phyloP scores from a whole-genome alignment of 1,140 invertebrate species.

The Drosophila guanche region DNA sequence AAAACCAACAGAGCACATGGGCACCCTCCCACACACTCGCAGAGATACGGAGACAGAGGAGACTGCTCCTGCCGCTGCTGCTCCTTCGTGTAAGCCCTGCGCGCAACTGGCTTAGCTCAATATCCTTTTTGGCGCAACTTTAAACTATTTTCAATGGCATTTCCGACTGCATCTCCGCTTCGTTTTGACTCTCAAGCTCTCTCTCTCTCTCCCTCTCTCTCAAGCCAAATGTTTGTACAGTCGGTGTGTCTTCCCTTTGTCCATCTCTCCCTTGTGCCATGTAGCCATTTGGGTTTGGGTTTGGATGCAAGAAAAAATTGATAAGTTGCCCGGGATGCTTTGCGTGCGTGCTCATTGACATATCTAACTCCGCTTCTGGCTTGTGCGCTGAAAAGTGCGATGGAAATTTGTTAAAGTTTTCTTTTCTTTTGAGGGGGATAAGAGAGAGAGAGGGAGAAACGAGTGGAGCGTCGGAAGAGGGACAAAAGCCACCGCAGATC shows the following conservation, averaged over 20 bases:
- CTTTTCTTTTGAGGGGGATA: slow-evolving; percentile 12
- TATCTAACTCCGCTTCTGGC: slow-evolving; percentile 29
- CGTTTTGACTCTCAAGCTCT: slow-evolving; percentile 61
- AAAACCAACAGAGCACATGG: slow-evolving; percentile 57
- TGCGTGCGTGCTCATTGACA: slow-evolving; percentile 57
- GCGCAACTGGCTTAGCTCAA: slow-evolving; percentile 77
- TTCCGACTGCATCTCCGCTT: slow-evolving; percentile 66
- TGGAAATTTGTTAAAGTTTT: slow-evolving; percentile 53
- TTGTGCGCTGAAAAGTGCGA: slow-evolving; percentile 45
- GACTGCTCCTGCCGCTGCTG: no score
- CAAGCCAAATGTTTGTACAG: slow-evolving; percentile 65
- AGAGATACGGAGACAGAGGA: slow-evolving; percentile 1
- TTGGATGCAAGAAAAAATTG: slow-evolving; percentile 58
- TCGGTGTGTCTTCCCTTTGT: slow-evolving; percentile 3
- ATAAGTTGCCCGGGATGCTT: slow-evolving; percentile 56
- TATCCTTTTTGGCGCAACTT: slow-evolving; percentile 77
- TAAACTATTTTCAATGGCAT: slow-evolving; percentile 80
- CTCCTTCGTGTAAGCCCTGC: slow-evolving; percentile 52
- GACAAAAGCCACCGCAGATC: slow-evolving; percentile 44
- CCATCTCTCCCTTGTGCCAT: neutral
- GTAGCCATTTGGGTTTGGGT: neutral
- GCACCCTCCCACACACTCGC: slow-evolving; percentile 18
- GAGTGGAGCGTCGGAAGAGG: neutral
- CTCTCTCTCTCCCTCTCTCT: slow-evolving; percentile 13
- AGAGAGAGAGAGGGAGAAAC: neutral